Percentiles rank a stretch among this genome's conserved stretches.
Conservation (phyloP, 2,888 invertebrate species). For the Tridacna gigas region DNA sequence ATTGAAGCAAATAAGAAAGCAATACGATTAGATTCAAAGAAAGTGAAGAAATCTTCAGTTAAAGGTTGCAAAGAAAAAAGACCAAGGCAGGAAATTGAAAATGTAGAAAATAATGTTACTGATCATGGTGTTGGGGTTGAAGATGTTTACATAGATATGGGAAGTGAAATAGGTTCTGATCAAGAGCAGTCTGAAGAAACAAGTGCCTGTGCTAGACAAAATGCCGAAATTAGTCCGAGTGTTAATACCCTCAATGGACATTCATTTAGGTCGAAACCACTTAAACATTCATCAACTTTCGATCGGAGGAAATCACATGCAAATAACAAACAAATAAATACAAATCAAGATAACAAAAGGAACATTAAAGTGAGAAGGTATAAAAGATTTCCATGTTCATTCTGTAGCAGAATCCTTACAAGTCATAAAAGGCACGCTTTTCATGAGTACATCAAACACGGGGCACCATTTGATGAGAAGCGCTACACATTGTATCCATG, state of each 20-base stretch:
- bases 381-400: slow-evolving; percentile 51
- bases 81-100: background rate
- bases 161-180: too few species aligned
- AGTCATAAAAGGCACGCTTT: slow-evolving; percentile 55
- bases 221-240: too few species aligned
- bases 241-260: too few species aligned
- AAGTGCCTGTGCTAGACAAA: too few species aligned
- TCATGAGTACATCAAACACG: slow-evolving; percentile 63
- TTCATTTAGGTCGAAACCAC: too few species aligned
- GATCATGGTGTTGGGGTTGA: background rate
- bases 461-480: slow-evolving; percentile 47
- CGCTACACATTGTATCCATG: slow-evolving; percentile 56
- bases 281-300: background rate
- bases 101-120: background rate
- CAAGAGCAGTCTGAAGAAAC: too few species aligned
- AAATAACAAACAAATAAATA: slow-evolving; percentile 3
- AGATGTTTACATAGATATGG: background rate
- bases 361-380: slow-evolving; percentile 29
- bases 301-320: background rate
- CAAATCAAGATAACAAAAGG: slow-evolving; percentile 1
- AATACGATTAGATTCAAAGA: too few species aligned
- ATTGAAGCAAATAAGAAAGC: too few species aligned
- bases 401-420: slow-evolving; percentile 52
- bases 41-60: background rate
- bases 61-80: background rate